Evolutionary conservation across 2,888 invertebrate species (phyloP).

Genomic region (Drosophila nr. medialis): DNA sequence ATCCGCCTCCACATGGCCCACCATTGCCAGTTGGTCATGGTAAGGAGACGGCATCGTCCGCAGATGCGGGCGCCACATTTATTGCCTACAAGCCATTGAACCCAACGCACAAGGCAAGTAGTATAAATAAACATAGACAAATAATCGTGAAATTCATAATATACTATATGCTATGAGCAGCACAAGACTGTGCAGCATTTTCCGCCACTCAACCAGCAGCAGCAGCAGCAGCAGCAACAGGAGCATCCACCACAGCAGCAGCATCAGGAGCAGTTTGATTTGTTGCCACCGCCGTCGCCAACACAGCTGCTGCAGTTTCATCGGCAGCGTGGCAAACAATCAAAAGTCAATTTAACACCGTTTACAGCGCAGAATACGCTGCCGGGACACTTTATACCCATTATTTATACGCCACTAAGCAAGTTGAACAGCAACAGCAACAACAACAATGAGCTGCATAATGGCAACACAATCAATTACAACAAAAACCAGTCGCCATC

Average conservation of each 20-base stretch:
- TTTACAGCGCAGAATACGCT: slow-evolving; percentile 86
- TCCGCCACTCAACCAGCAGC: slow-evolving; percentile 69
- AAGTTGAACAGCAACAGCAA: slow-evolving; percentile 44
- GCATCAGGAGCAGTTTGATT: slow-evolving; percentile 58
- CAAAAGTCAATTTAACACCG: slow-evolving; percentile 85
- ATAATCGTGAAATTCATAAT: slow-evolving; percentile 67
- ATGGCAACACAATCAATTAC: slow-evolving; percentile 72
- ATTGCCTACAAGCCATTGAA: slow-evolving; percentile 75
- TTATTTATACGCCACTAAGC: slow-evolving; percentile 84
- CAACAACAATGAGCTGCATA: slow-evolving; percentile 54
- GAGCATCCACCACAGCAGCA: slow-evolving; percentile 28
- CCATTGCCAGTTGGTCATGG: slow-evolving; percentile 57
- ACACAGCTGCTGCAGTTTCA: slow-evolving; percentile 51
- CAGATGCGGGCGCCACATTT: slow-evolving; percentile 65
- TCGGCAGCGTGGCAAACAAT: slow-evolving; percentile 79
- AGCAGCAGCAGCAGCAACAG: slow-evolving; percentile 35
- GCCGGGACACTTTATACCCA: slow-evolving; percentile 86
- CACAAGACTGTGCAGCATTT: slow-evolving; percentile 82
- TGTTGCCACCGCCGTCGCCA: slow-evolving; percentile 49
- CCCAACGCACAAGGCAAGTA: slow-evolving; percentile 71
- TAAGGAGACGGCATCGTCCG: slow-evolving; percentile 49
- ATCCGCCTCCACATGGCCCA: slow-evolving; percentile 59
- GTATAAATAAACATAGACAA: slow-evolving; percentile 56
- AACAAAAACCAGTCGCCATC: slow-evolving; percentile 56
- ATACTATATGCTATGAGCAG: slow-evolving; percentile 50